Evolutionary conservation across 1,140 invertebrate genomes (phyloP).

Genomic region (Proctacanthus coquilletti): DNA sequence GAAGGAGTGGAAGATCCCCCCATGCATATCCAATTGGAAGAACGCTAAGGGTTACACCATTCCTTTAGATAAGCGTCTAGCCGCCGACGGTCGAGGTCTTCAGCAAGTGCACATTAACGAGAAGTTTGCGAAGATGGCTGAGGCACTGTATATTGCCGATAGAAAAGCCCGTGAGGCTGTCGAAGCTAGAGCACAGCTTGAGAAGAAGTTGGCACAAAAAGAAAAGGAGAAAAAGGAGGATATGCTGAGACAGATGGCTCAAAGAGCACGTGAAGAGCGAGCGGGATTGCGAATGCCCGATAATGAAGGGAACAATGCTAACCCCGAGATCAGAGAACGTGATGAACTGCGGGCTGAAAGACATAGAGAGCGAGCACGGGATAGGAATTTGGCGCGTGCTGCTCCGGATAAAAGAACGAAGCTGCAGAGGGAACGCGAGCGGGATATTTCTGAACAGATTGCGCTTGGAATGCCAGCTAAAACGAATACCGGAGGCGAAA

Average conservation of each 20-base stretch:
- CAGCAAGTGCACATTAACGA: slow-evolving; percentile 98
- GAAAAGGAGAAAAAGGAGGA: slow-evolving; percentile 99
- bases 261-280: slow-evolving; percentile 88
- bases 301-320: slow-evolving; percentile 19
- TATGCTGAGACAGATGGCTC: slow-evolving; percentile 78
- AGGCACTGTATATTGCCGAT: slow-evolving; percentile 95
- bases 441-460: slow-evolving; percentile 98
- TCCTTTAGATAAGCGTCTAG: slow-evolving; percentile 93
- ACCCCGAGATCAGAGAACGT: slow-evolving; percentile 68
- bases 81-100: slow-evolving; percentile 92
- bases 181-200: slow-evolving; percentile 87
- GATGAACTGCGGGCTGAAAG: slow-evolving; percentile 79
- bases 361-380: slow-evolving; percentile 81
- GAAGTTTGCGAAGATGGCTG: slow-evolving; percentile 96
- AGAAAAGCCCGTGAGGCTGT: slow-evolving; percentile 93
- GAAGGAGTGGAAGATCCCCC: slow-evolving; percentile 99
- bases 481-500: slow-evolving; percentile 52
- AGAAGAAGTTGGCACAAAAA: slow-evolving; percentile 92
- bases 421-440: slow-evolving; percentile 78
- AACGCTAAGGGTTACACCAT: slow-evolving; percentile 98
- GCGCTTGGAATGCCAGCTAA: slow-evolving; percentile 91
- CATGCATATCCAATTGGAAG: slow-evolving; percentile 99
- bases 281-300: slow-evolving; percentile 44
- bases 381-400: slow-evolving; percentile 82
- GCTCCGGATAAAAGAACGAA: slow-evolving; percentile 86